Evolutionary conservation across 2,113 vertebrate species (phyloP), one percentile per base, ranked within the genome.

Genomic region (Gallinago jamesoni): DNA sequence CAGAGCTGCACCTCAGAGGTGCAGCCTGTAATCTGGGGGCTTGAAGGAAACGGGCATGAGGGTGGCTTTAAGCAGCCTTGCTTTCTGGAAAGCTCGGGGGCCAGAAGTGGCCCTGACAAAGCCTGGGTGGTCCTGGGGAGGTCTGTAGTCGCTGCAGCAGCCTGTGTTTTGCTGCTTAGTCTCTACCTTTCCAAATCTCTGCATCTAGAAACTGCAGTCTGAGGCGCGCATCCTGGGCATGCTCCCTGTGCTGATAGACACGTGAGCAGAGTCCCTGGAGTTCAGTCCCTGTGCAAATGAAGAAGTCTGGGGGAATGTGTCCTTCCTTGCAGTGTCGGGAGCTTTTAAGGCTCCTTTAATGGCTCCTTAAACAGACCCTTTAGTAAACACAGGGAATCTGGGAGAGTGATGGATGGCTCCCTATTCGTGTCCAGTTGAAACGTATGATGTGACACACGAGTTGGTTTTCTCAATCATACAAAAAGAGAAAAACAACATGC

Each of bases 1-100:
- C 1, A 0, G 77, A 85, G 57, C 43, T 0, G 0, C 43, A 30
- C 45, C 31, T 90, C 78, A 48, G 68, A 76, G 53, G 37, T 27
- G 45, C 48, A 69, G 70, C 27, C 39, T 0, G 0, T 84, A 45
- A 70, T 78, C 64, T 16, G 18, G 68, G 74, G 13, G 28, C 52
- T 41, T 66, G 37, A 79, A 22, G 11, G 69, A 89, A 79, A 60
- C 0, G 1, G 18, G 22, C 39, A 60, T 7, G 12, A 91, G 66
- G 53, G 53, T 37, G 53, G 72, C 64, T 78, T 59, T 11, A 50
- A 33, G 55, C 39, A 86, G 41, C 45, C 23, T 48, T 64, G 30
- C 3, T 82, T 82, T 52, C 85, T 77, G 79, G 19, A 17, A 4
- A 4, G 3, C 11, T 56, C 9, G 33, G 59, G 50, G 18, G 33